Evolutionary conservation across 2,113 vertebrate species (phyloP), one percentile per base, ranked within the genome.

Genomic region (Macquaria australasica): DNA sequence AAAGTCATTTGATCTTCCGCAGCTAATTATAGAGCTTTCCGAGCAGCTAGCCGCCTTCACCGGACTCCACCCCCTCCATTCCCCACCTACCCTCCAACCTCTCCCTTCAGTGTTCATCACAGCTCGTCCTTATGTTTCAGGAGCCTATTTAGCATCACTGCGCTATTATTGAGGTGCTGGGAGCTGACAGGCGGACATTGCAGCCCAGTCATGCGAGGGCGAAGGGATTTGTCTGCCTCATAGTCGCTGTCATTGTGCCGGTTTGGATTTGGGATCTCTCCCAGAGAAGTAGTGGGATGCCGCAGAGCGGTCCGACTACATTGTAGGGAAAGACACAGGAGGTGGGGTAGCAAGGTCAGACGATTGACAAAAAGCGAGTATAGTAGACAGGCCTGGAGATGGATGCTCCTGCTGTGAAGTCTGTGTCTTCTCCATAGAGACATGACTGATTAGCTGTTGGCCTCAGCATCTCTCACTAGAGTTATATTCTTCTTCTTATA

Each of bases 1-100:
- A 88, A 85, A 94, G 90, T 90, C 91, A 91, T 95, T 91, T 93
- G 87, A 93, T 95, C 88, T 89, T 91, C 90, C n/a, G 73, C 56
- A 2, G 87, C 93, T 95, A 94, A 94, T 95, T 94, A 92, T 95
- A 95, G 92, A 75, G 75, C 75, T 66, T 88, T 82, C 41, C 23
- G 70, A 79, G 80, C 88, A 79, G 85, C 85, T 79, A 84, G 85
- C 73, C 37, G 68, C 76, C 66, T 83, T 70, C 50, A 67, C 73
- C 1, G 16, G 77, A 66, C 87, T 69, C 76, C 81, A 56, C 82
- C 88, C 50, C 59, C 73, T 75, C 90, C 69, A 53, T 83, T 79
- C 78, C 83, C 71, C 88, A 60, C 67, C 82, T 62, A 37, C 69
- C 77, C 60, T 78, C 79, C 77, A 73, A 77, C 70, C 12, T 58